Conservation (phyloP, 2,797 vertebrate genomes). For the Phylloscopus collybita region DNA sequence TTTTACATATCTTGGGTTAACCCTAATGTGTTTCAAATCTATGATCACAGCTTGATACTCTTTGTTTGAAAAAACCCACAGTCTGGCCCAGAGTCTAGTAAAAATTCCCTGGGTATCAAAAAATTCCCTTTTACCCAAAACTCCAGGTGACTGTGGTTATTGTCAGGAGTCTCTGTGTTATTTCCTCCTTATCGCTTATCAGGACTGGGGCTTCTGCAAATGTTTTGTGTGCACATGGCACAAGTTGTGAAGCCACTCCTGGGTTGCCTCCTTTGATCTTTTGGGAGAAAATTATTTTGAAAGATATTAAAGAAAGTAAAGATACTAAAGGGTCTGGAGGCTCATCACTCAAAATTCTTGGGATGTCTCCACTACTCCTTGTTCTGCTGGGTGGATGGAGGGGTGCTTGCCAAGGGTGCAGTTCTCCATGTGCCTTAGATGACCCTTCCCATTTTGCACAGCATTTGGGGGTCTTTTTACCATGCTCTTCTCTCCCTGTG, state of each 20-base stretch:
- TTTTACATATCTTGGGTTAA: conserved; percentile 39
- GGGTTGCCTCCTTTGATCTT: not conserved
- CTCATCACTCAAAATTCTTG: not conserved
- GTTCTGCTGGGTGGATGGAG: not conserved
- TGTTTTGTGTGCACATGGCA: not conserved
- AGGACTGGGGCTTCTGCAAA: not conserved
- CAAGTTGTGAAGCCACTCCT: not conserved
- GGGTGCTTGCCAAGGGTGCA: not conserved
- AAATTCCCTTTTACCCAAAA: not conserved
- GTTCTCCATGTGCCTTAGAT: not conserved
- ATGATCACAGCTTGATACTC: not conserved
- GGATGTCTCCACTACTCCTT: not conserved
- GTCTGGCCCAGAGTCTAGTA: not conserved
- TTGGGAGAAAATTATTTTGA: not conserved
- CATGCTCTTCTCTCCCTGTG: not conserved
- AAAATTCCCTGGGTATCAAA: not conserved
- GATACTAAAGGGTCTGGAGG: not conserved
- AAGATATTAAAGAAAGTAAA: not conserved
- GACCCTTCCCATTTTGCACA: not conserved
- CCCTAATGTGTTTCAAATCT: conserved; percentile 14
- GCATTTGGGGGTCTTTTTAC: not conserved
- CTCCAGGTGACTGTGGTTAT: not conserved
- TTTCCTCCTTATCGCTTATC: not conserved
- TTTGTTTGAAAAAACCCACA: not conserved
- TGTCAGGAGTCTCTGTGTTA: not conserved